Evolutionary conservation across 2,888 invertebrate genomes (phyloP), one percentile per base, ranked within the genome.

Genomic region (Eupeodes luniger): DNA sequence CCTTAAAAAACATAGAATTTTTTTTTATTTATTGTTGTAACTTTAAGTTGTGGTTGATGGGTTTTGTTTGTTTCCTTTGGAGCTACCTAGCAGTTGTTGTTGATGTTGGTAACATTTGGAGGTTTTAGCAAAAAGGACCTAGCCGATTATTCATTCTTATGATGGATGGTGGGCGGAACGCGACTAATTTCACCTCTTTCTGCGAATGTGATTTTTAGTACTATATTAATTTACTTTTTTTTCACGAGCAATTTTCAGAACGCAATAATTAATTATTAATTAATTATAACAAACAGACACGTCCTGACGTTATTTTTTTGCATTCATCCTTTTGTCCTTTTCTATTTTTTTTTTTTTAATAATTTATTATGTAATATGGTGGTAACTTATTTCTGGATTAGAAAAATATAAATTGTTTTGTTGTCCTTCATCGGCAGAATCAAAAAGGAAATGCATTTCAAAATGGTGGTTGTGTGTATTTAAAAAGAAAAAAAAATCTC

Each of bases 381-480:
- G 85, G 84, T 88, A 67, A 14, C 75, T 81, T 81, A 19, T 67
- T 49, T 55, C 59, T 78, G 74, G 59, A 79, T 79, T 44, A 70
- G 70, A 49, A 74, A 72, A 67, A 74, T 19, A 47, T 57, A 81
- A 64, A 74, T 81, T 88, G 87, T 89, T 83, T 82, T 81, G 79
- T 88, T 88, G 82, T 84, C 84, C 87, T 79, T 87, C 86, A 89
- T 82, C 82, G 61, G 75, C 64, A 85, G 74, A 70, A 74, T 81
- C 59, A 80, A 80, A 80, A 80, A 85, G 81, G 75, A 83, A 80
- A 75, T 79, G 69, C 79, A 89, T 79, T 85, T 85, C 83, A 66
- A 47, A 47, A 89, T 85, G 83, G 85, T 88, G 83, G 82, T 88
- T 80, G 89, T 81, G 75, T 85, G 83, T 89, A 86, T 78, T 78